A percentile compares a stretch with the other conserved stretches of the same genome.
phyloP scores from a whole-genome alignment of 1,140 invertebrate genomes.

The Neelides sp. region DNA sequence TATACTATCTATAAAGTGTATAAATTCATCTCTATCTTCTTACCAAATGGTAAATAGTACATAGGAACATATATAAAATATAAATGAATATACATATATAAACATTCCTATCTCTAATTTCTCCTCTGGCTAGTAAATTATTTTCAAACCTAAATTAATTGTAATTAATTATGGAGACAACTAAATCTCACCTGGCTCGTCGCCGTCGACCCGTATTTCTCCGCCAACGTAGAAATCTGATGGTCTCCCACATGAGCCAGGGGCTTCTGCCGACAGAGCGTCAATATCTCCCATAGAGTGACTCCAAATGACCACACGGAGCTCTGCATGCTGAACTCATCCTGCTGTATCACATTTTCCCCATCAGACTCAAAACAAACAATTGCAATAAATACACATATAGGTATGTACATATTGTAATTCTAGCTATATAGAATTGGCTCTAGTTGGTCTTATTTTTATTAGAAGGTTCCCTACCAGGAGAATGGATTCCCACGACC shows the following conservation, averaged over 20 bases:
- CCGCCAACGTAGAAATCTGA: constrained; percentile 23
- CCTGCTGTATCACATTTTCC: too few relatives aligned
- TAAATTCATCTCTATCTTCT: too few relatives aligned
- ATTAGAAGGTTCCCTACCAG: constrained; percentile 41
- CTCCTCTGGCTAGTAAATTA: too few relatives aligned
- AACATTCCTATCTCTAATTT: neutral
- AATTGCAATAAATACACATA: neutral
- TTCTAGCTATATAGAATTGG: neutral
- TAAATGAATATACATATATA: neutral
- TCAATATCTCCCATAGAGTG: constrained; percentile 77
- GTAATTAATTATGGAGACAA: neutral
- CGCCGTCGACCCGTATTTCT: constrained; percentile 22
- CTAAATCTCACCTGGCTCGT: constrained; percentile 13
- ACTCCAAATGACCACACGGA: constrained; percentile 85
- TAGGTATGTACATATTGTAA: neutral
- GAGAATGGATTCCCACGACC: constrained; percentile 56
- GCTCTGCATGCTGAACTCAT: constrained; percentile 69
- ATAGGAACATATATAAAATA: too few relatives aligned
- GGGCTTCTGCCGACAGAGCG: constrained; percentile 41
- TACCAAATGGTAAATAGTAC: too few relatives aligned
- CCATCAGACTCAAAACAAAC: constrained; percentile 20
- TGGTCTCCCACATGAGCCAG: constrained; percentile 26
- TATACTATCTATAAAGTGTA: too few relatives aligned
- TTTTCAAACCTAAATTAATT: neutral
- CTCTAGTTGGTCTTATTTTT: neutral